Base-by-base conservation (phyloP, 1,140 invertebrate genomes). In the Stegodyphus dumicola region DNA sequence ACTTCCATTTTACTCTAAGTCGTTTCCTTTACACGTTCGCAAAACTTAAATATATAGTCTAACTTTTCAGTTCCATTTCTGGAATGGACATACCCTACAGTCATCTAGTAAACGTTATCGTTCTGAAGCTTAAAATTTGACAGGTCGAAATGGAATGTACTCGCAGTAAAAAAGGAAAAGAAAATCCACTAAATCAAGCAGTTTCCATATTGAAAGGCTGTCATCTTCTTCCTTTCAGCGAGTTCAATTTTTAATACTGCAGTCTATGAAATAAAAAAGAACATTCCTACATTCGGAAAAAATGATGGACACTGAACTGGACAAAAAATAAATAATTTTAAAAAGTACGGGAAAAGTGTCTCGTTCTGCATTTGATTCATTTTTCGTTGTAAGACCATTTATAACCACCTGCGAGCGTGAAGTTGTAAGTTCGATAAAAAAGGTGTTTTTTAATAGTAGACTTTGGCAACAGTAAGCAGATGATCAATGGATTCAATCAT, bases 401-500 rank as follows among this genome's bases (percentile, higher is more conserved):
- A 78, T 78, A 78, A 78, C 64, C 65, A 69, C 77, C 49, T 67
- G 77, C 49, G 49, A 67, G 65, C 49, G 49, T n/a, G 33, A 17
- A 78, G 17, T 53, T n/a, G 33, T 33, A 9, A 17, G 11, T 10
- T 48, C 54, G 48, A 78, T 51, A 11, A 65, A 77, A 67, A 77
- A 77, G 17, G 33, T 33, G 1, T 33, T 33, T 33, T 65, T 64
- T n/a, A 33, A 18, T 48, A 17, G 73, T 6, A 53, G 75, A 48
- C 13, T 11, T 48, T 77, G 60, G 75, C 56, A n/a, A 66, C 75
- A 48, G 13, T 49, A 77, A 51, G 49, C 69, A 53, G 17, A 53
- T 78, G 77, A 78, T 78, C 77, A 78, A 78, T 78, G 65, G 52
- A 69, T 64, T 69, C 65, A 67, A 78, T 78, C 77, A 78, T 78